Evolutionary conservation across 1,140 invertebrate genomes (phyloP), one percentile per base, ranked within the genome.

Genomic region (Papilio machaon): DNA sequence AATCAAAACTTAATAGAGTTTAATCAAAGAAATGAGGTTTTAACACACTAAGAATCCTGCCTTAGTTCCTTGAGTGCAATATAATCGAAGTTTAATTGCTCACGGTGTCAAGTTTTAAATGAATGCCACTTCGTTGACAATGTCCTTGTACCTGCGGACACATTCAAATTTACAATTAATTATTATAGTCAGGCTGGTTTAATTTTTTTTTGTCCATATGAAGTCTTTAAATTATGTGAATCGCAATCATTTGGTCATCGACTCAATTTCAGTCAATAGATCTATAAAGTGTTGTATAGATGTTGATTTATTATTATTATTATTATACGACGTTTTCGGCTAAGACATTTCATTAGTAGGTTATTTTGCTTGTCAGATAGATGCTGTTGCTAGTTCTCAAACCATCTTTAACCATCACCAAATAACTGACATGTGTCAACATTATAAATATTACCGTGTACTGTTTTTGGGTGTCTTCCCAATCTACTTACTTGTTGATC

Each of bases 231-330:
- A 88, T 91, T 90, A 43, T 90, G 86, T 88, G 89, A 91, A 91
- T 90, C 80, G 60, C 82, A 86, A 87, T 88, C 88, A 88, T 80
- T 80, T 85, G 86, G 85, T 30, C 23, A 30, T 87, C 83, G 81
- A 80, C 86, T 86, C 88, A 88, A 88, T 90, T 88, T 86, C 83
- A 87, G 87, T 82, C 83, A 84, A 84, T 81, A 81, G 81, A 89
- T 90, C 81, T 83, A 83, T 84, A 35, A 73, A 85, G 82, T 84
- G 80, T 88, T 88, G 83, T 83, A 80, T 84, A 82, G 85, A 88
- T 87, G 89, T 86, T 92, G 91, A 93, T 91, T 90, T 91, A 92
- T 92, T 82, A 79, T 90, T 91, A 92, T 92, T 82, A 79, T 79
- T 43, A 74, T 54, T 77, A 82, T 81, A 81, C 85, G 85, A 90